Conservation (phyloP, 2,113 vertebrate genomes). For the Mustela lutreola region DNA sequence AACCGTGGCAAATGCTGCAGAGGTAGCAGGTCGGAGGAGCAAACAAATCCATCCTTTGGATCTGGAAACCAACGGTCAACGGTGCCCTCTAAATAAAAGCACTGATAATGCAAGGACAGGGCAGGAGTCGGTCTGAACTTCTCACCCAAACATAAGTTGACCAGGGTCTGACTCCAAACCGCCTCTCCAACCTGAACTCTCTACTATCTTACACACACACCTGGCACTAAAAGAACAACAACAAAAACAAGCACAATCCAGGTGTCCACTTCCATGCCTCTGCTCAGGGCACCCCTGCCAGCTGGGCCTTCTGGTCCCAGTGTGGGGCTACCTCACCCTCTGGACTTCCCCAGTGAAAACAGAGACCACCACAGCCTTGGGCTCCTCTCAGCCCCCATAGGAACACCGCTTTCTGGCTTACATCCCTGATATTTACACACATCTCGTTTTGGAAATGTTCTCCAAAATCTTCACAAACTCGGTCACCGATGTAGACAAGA, state of each 20-base stretch:
- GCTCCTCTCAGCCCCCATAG: background rate
- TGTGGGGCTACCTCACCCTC: background rate
- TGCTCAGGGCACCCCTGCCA: background rate
- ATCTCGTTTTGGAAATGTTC: background rate
- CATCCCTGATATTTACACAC: background rate
- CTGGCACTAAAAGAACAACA: background rate
- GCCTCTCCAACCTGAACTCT: background rate
- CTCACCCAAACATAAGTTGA: background rate
- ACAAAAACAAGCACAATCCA: background rate
- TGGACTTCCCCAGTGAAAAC: background rate
- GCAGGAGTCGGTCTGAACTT: background rate
- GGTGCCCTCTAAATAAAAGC: background rate
- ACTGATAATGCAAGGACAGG: background rate
- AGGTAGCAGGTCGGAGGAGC: background rate
- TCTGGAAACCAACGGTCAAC: background rate
- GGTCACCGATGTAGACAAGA: background rate
- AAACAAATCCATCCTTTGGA: background rate
- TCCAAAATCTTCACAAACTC: background rate
- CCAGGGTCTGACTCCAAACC: background rate
- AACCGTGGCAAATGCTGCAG: background rate
- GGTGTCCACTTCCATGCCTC: background rate
- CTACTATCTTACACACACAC: background rate
- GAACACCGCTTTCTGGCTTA: background rate
- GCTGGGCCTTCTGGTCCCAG: background rate
- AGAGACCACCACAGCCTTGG: background rate